Evolutionary conservation across 2,797 vertebrate species (phyloP).

Genomic region (Myotis findleyi): DNA sequence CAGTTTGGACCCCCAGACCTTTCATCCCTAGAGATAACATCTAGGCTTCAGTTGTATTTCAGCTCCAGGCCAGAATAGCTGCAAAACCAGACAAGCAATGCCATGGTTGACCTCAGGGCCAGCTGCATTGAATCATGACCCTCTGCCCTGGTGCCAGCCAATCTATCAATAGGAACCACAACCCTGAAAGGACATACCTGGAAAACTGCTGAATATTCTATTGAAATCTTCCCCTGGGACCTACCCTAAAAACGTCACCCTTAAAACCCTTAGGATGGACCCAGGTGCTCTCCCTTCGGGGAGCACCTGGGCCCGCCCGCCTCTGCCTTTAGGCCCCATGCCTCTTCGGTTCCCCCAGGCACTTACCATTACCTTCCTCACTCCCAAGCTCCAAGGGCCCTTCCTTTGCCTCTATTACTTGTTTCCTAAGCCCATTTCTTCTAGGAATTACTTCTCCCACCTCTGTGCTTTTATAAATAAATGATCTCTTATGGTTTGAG

Average conservation of each 20-base stretch:
- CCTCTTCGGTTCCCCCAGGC: background rate
- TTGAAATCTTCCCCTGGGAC: background rate
- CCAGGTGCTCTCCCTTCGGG: background rate
- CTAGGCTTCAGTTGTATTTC: background rate
- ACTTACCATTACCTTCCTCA: background rate
- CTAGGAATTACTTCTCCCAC: background rate
- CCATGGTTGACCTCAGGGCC: background rate
- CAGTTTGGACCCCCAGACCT: background rate
- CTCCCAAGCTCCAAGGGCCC: background rate
- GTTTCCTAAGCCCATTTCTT: background rate
- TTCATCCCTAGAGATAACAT: background rate
- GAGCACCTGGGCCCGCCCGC: too few relatives aligned
- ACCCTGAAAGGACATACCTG: background rate
- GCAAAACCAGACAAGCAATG: background rate
- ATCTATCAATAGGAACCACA: background rate
- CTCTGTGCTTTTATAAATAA: background rate
- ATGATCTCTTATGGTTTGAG: background rate
- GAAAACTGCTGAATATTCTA: background rate
- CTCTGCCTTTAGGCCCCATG: too few relatives aligned
- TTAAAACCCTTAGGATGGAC: background rate
- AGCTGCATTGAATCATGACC: background rate
- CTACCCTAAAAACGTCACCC: background rate
- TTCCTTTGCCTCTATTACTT: background rate
- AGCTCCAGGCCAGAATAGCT: background rate
- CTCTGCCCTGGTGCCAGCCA: background rate